These are phyloP conservation scores for Caenorhabditis angaria DNA, from an alignment of 2,888 invertebrate genomes.

Conservation along the genomic window DNA sequence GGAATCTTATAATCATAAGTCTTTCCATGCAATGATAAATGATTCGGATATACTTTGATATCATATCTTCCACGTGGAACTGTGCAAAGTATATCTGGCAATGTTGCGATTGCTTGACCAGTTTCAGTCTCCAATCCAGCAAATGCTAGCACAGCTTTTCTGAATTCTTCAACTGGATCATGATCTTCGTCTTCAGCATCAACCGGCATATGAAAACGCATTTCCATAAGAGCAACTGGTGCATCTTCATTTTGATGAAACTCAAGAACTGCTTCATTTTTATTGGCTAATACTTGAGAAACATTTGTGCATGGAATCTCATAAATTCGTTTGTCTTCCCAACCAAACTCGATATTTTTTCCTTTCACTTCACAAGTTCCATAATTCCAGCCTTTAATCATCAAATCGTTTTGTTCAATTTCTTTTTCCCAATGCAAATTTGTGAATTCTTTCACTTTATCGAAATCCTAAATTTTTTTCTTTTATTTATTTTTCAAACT, in stretches of 20 bases:
- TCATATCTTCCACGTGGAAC: slow-evolving; percentile 98
- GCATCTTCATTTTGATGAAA: slow-evolving; percentile 91
- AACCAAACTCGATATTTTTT: slow-evolving; percentile 61
- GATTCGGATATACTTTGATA: slow-evolving; percentile 90
- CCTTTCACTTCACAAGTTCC: slow-evolving; percentile 91
- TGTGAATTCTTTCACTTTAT: slow-evolving; percentile 90
- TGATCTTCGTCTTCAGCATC: slow-evolving; percentile 82
- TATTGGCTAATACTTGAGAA: slow-evolving; percentile 92
- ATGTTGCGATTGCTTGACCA: slow-evolving; percentile 95
- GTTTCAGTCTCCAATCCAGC: slow-evolving; percentile 90
- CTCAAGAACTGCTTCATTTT: slow-evolving; percentile 96
- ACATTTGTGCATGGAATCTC: slow-evolving; percentile 95
- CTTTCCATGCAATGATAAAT: slow-evolving; percentile 93
- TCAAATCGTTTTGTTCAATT: slow-evolving; percentile 89
- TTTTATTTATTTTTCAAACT: slow-evolving; percentile 1
- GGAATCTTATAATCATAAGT: slow-evolving; percentile 99
- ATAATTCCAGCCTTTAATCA: slow-evolving; percentile 99
- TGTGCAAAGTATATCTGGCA: slow-evolving; percentile 94
- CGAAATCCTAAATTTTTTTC: slow-evolving; percentile 80
- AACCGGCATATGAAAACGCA: slow-evolving; percentile 93
- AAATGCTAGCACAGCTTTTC: slow-evolving; percentile 93
- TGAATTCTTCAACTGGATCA: slow-evolving; percentile 93
- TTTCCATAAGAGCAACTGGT: slow-evolving; percentile 93
- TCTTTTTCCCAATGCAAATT: slow-evolving; percentile 82
- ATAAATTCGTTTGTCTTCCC: slow-evolving; percentile 78